A percentile compares a stretch with the other conserved stretches of the same genome.
Evolutionary conservation across 2,113 vertebrate genomes (phyloP).

Genomic region (Tiliqua scincoides): DNA sequence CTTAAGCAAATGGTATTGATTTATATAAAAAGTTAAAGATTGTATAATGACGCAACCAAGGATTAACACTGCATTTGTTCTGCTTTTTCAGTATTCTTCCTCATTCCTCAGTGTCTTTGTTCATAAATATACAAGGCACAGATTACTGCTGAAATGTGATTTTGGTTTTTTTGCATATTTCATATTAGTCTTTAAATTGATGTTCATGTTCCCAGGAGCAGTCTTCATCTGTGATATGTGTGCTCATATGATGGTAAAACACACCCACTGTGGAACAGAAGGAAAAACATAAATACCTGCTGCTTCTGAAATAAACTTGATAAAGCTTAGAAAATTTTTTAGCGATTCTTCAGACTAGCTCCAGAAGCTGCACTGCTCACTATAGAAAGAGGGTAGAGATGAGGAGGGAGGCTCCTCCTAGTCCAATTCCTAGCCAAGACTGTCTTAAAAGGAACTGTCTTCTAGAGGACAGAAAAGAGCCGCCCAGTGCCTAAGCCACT

Average conservation of each 20-base stretch:
- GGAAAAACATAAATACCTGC: not conserved
- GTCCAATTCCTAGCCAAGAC: too few relatives aligned
- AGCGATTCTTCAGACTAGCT: too few relatives aligned
- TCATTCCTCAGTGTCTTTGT: conserved; percentile 16
- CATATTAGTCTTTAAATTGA: conserved; percentile 30
- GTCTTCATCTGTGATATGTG: not conserved
- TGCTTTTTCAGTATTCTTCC: not conserved
- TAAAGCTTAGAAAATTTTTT: not conserved
- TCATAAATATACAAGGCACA: conserved; percentile 49
- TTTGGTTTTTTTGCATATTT: not conserved
- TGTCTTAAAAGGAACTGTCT: too few relatives aligned
- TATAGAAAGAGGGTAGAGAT: too few relatives aligned
- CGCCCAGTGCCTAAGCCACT: too few relatives aligned
- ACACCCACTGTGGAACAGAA: conserved; percentile 73
- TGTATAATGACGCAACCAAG: conserved; percentile 13
- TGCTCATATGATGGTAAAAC: conserved; percentile 76
- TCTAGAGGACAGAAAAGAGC: too few relatives aligned
- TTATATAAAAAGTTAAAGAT: conserved; percentile 43
- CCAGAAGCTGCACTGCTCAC: too few relatives aligned
- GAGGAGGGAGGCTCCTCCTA: too few relatives aligned
- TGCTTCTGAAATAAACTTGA: not conserved
- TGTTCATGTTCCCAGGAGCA: conserved; percentile 2
- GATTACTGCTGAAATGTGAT: not conserved
- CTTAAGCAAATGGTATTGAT: conserved; percentile 38
- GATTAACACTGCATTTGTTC: not conserved